A percentile compares a stretch with the other conserved stretches of the same genome.
Conservation (phyloP, 2,888 invertebrate genomes). For the Diaphora mendica region DNA sequence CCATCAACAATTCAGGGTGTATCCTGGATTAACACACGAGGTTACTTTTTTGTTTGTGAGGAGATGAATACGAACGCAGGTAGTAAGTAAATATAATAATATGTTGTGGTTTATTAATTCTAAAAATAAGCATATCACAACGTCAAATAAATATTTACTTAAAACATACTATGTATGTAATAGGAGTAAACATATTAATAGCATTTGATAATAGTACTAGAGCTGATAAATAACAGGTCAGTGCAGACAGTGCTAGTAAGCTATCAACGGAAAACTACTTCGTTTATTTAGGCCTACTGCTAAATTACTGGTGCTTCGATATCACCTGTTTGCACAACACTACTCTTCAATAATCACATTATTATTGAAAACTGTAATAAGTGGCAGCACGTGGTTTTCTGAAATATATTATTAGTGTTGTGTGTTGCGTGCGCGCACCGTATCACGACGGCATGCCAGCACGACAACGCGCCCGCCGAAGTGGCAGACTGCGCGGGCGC, state of each 20-base stretch:
- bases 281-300: constrained; percentile 9
- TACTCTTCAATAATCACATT: constrained; percentile 24
- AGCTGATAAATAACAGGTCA: background rate
- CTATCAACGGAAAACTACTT: background rate
- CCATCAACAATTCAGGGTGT: too few relatives aligned
- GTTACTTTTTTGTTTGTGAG: too few relatives aligned
- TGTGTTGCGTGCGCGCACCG: constrained; percentile 32
- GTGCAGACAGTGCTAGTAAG: background rate
- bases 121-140: background rate
- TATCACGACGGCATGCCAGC: constrained; percentile 8
- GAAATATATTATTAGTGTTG: constrained; percentile 42
- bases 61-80: too few relatives aligned
- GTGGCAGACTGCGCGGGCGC: constrained; percentile 44
- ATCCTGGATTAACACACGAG: too few relatives aligned
- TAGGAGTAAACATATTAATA: constrained; percentile 2
- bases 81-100: too few relatives aligned
- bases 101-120: background rate
- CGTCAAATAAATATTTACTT: constrained; percentile 8
- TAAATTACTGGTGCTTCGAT: background rate
- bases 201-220: background rate
- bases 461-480: constrained; percentile 13
- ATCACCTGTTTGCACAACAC: constrained; percentile 26
- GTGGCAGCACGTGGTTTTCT: constrained; percentile 26
- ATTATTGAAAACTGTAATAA: constrained; percentile 36
- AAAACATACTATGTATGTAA: background rate